A percentile compares a stretch with the other conserved stretches of the same genome.
Evolutionary conservation across 92 coral and sea anemone species (phyloP).

Genomic region (Paramuricea clavata): DNA sequence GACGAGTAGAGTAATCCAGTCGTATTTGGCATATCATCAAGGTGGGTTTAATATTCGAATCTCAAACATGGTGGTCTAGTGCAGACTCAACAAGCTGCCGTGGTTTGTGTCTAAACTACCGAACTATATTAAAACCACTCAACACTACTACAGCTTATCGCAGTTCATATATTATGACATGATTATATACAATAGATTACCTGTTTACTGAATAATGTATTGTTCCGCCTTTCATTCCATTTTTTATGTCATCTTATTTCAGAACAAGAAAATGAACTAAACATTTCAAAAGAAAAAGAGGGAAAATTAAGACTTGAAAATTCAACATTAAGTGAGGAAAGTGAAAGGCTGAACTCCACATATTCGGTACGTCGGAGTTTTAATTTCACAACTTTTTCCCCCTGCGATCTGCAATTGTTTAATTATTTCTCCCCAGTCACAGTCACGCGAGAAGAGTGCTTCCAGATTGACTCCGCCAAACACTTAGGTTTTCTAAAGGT

Average conservation of each 20-base stretch:
- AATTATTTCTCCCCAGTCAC: too few species aligned
- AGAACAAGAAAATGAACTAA: slow-evolving; percentile 40
- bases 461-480: too few species aligned
- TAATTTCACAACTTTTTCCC: not conserved
- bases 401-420: not conserved
- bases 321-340: slow-evolving; percentile 7
- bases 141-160: too few species aligned
- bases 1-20: slow-evolving; percentile 13
- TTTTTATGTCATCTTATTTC: slow-evolving; percentile 12
- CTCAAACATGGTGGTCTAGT: not conserved
- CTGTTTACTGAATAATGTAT: slow-evolving; percentile 19
- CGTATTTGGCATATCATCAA: slow-evolving; percentile 32
- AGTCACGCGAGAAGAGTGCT: too few species aligned
- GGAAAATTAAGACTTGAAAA: slow-evolving; percentile 49
- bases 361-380: slow-evolving; percentile 68
- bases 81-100: not conserved
- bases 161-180: too few species aligned
- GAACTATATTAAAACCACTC: too few species aligned
- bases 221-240: not conserved
- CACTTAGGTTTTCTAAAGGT: too few species aligned
- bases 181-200: too few species aligned
- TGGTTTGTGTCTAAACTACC: not conserved
- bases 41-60: not conserved
- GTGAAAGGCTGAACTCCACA: slow-evolving; percentile 33
- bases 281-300: slow-evolving; percentile 28